Percentiles rank a stretch among this genome's conserved stretches.
Evolutionary conservation across 2,113 vertebrate genomes (phyloP).

Genomic region (Hippolais icterina): DNA sequence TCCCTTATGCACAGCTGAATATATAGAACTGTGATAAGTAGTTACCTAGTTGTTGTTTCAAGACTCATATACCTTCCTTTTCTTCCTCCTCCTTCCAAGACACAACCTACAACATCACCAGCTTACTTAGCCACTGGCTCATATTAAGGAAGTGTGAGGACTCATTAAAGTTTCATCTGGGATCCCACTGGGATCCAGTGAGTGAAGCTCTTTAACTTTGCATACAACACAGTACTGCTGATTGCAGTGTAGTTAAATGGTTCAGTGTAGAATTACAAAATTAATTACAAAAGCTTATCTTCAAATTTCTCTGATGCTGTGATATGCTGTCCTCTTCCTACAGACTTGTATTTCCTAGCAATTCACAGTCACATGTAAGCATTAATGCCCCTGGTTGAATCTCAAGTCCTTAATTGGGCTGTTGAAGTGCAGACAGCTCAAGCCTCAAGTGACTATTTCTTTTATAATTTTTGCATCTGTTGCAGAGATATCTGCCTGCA

Average conservation of each 20-base stretch:
- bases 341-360: neutral
- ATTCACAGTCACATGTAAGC: neutral
- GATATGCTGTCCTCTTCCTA: neutral
- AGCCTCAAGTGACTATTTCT: neutral
- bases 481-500: neutral
- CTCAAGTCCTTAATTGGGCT: neutral
- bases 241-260: neutral
- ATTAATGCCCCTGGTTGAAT: neutral
- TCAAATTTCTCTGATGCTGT: neutral
- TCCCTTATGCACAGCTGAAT: neutral
- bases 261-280: neutral
- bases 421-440: neutral
- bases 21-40: neutral
- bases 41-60: neutral
- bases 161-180: neutral
- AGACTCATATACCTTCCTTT: neutral
- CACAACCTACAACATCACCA: neutral
- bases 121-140: neutral
- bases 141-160: neutral
- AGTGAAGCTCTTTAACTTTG: neutral
- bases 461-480: neutral
- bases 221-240: neutral
- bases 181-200: neutral
- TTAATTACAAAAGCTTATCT: neutral
- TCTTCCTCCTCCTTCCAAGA: neutral